Percentiles rank a stretch among this genome's conserved stretches.
phyloP scores from a whole-genome alignment of 2,797 vertebrate genomes.

The Etheostoma nigrum region DNA sequence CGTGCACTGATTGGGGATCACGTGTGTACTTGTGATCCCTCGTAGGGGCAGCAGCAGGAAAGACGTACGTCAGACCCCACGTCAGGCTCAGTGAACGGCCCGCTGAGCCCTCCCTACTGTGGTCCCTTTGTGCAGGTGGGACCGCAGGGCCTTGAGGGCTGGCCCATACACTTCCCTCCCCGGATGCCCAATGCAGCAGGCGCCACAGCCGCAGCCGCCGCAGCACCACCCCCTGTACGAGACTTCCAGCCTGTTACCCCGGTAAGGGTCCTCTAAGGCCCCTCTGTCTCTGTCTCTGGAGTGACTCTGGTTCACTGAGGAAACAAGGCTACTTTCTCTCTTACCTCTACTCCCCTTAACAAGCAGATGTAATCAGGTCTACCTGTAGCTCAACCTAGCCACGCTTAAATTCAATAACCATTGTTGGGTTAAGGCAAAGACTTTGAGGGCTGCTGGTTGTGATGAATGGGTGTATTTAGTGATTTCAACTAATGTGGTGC shows the following conservation, averaged over 20 bases:
- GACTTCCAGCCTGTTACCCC: constrained; percentile 89
- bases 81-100: constrained; percentile 83
- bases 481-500: constrained; percentile 5
- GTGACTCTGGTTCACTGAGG: constrained; percentile 62
- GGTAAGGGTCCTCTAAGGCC: constrained; percentile 78
- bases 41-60: constrained; percentile 87
- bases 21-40: constrained; percentile 81
- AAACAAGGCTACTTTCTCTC: constrained; percentile 62
- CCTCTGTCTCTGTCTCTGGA: constrained; percentile 69
- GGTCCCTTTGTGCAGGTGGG: constrained; percentile 91
- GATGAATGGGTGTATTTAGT: background rate
- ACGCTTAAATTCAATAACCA: constrained; percentile 42
- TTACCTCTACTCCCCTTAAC: constrained; percentile 36
- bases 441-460: constrained; percentile 38
- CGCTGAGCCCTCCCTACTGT: constrained; percentile 90
- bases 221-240: constrained; percentile 85
- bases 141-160: constrained; percentile 91
- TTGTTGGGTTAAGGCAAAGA: constrained; percentile 39
- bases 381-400: constrained; percentile 26
- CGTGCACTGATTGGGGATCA: constrained; percentile 75
- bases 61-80: constrained; percentile 89
- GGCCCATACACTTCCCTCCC: constrained; percentile 93
- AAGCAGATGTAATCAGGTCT: constrained; percentile 31
- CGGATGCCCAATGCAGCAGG: constrained; percentile 84
- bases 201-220: constrained; percentile 76